A percentile compares a stretch with the other conserved stretches of the same genome.
Conservation (phyloP, 2,888 invertebrate genomes). For the Caenorhabditis doughertyi region DNA sequence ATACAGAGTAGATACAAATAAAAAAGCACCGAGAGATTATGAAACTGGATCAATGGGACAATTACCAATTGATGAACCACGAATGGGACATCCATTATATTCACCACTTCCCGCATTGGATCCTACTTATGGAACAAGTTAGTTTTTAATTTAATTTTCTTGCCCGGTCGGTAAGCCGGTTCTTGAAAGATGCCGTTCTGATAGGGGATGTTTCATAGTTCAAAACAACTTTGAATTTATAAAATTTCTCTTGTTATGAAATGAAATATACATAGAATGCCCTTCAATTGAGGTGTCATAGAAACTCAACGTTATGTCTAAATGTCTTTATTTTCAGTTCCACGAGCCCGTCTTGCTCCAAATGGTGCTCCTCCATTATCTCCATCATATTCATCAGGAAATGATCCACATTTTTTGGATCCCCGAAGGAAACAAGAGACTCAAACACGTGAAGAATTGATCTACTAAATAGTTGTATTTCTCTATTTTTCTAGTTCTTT, state of each 20-base stretch:
- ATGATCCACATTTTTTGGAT: constrained; percentile 78
- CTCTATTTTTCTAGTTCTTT: constrained; percentile 11
- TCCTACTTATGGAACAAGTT: constrained; percentile 67
- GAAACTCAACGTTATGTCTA: background rate
- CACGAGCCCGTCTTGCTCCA: constrained; percentile 65
- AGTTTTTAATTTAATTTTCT: constrained; percentile 1
- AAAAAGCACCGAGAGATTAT: constrained; percentile 30
- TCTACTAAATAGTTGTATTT: constrained; percentile 66
- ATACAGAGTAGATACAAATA: constrained; percentile 53
- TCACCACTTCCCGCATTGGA: constrained; percentile 53
- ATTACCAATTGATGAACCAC: constrained; percentile 60
- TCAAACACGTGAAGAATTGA: constrained; percentile 80
- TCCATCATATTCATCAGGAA: constrained; percentile 52
- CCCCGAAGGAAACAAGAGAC: constrained; percentile 79
- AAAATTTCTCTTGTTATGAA: no score
- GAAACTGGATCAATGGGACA: constrained; percentile 62
- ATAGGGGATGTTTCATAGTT: no score
- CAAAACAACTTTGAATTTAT: no score
- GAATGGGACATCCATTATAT: constrained; percentile 55
- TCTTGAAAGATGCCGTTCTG: no score
- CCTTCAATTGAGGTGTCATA: background rate
- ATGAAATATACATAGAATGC: no score
- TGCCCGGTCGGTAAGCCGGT: no score
- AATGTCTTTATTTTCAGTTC: constrained; percentile 61
- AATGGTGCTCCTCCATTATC: constrained; percentile 52